phyloP scores from a whole-genome alignment of 2,888 invertebrate genomes.

The Sinotaia quadrata region DNA sequence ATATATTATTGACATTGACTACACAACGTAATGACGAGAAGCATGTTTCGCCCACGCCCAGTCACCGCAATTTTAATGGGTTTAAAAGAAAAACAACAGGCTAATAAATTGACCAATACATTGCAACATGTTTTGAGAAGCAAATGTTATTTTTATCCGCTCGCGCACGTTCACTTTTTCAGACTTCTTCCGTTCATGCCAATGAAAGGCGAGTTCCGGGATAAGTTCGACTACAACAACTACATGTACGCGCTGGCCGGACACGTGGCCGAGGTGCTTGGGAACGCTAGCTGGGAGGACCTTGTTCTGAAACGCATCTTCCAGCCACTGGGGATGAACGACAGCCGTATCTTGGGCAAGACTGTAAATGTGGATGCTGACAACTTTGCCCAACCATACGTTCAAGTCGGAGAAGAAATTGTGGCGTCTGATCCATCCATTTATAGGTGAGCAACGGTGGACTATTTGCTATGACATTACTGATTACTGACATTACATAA shows the following conservation, averaged over 20 bases:
- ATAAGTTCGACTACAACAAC: constrained; percentile 12
- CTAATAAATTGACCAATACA: too few relatives aligned
- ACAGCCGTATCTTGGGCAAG: constrained; percentile 3
- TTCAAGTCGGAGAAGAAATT: neutral
- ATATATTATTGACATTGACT: too few relatives aligned
- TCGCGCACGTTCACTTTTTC: neutral
- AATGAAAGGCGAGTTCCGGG: neutral
- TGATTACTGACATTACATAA: too few relatives aligned
- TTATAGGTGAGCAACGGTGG: constrained; percentile 6
- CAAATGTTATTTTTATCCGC: too few relatives aligned
- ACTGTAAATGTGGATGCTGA: constrained; percentile 7
- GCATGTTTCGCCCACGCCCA: too few relatives aligned
- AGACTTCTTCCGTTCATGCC: neutral
- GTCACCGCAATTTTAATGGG: too few relatives aligned
- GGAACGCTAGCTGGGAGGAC: constrained; percentile 5
- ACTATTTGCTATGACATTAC: too few relatives aligned
- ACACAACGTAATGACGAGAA: too few relatives aligned
- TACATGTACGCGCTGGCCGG: constrained; percentile 16
- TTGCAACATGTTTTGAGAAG: too few relatives aligned
- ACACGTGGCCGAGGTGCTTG: constrained; percentile 3
- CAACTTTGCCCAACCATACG: constrained; percentile 20
- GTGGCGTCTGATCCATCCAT: constrained; percentile 1
- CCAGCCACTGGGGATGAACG: constrained; percentile 6
- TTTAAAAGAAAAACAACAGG: too few relatives aligned
- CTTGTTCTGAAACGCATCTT: constrained; percentile 3